Percentiles rank a stretch among this genome's conserved stretches.
Conservation (phyloP, 2,888 invertebrate genomes). For the Hirtodrosophila trivittata region DNA sequence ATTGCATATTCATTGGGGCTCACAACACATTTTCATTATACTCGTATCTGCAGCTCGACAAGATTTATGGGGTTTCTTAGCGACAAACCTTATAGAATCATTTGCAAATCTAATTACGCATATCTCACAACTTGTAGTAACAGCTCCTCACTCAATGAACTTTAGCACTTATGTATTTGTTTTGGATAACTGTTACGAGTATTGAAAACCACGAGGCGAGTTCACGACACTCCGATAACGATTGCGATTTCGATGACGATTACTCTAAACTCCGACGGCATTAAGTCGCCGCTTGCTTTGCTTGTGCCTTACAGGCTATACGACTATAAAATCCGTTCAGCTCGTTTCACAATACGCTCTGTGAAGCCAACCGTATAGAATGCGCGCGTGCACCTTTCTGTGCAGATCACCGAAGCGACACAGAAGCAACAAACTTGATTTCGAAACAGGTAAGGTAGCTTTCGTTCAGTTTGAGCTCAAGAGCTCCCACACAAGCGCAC, state of each 20-base stretch:
- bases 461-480: slow-evolving; percentile 70
- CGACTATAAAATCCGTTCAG: slow-evolving; percentile 40
- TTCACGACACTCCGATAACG: slow-evolving; percentile 4
- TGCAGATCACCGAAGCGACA: slow-evolving; percentile 78
- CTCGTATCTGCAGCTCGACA: slow-evolving; percentile 29
- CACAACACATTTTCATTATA: slow-evolving; percentile 50
- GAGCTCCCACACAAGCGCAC: slow-evolving; percentile 47
- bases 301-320: slow-evolving; percentile 49
- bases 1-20: slow-evolving; percentile 62
- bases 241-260: slow-evolving; percentile 31
- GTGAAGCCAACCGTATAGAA: slow-evolving; percentile 67
- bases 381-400: slow-evolving; percentile 79
- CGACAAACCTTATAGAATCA: slow-evolving; percentile 34
- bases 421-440: slow-evolving; percentile 78
- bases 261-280: slow-evolving; percentile 57
- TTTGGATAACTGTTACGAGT: not conserved
- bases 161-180: slow-evolving; percentile 26
- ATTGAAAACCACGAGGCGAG: slow-evolving; percentile 2
- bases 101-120: slow-evolving; percentile 63
- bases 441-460: slow-evolving; percentile 75
- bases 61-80: slow-evolving; percentile 67
- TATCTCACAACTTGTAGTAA: slow-evolving; percentile 12
- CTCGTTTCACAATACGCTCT: slow-evolving; percentile 43
- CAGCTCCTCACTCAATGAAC: slow-evolving; percentile 15
- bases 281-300: slow-evolving; percentile 26